Conservation (phyloP, 2,113 vertebrate species). For the Lepisosteus oculatus region DNA sequence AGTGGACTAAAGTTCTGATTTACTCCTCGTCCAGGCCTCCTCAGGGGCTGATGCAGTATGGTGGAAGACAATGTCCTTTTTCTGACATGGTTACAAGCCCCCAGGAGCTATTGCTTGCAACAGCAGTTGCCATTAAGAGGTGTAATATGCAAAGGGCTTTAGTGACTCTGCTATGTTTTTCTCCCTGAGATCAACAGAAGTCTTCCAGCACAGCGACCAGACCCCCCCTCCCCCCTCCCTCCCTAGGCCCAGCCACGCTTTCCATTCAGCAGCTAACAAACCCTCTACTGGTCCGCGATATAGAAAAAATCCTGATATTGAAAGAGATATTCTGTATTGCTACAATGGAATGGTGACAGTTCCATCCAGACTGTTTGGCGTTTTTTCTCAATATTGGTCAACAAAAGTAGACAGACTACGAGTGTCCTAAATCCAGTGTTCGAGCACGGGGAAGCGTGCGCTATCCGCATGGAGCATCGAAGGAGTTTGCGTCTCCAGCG, state of each 20-base stretch:
- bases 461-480: background rate
- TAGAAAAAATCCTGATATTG: conserved; percentile 45
- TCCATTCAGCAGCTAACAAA: background rate
- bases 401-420: conserved; percentile 45
- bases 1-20: too few relatives aligned
- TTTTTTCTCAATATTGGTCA: background rate
- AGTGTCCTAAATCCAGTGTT: background rate
- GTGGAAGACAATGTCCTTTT: conserved; percentile 3
- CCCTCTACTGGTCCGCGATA: conserved; percentile 4
- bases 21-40: background rate
- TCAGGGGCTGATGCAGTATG: background rate
- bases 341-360: conserved; percentile 26
- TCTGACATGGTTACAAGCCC: background rate
- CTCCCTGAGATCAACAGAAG: conserved; percentile 4
- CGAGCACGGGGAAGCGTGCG: too few relatives aligned
- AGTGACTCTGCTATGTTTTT: background rate
- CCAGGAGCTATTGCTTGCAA: background rate
- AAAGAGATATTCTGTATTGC: conserved; percentile 22
- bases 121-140: background rate
- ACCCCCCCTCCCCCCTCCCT: background rate
- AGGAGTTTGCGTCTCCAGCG: background rate
- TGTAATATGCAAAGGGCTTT: too few relatives aligned
- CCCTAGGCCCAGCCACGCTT: background rate
- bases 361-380: conserved; percentile 27
- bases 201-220: background rate